phyloP scores from a whole-genome alignment of 2,888 invertebrate species.

The Leptura quadrifasciata region DNA sequence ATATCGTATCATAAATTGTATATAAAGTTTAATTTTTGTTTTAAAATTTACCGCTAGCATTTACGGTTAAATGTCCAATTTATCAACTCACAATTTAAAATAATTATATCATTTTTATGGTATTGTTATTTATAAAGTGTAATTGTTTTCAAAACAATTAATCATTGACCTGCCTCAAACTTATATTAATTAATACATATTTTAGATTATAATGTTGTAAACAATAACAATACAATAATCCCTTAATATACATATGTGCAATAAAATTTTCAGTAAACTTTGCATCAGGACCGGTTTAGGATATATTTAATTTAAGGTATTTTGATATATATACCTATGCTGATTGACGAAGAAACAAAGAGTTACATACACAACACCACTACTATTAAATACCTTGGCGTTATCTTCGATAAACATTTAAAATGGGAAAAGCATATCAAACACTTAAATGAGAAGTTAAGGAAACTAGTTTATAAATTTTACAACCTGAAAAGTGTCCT shows the following conservation, averaged over 20 bases:
- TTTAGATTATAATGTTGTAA: slow-evolving; percentile 35
- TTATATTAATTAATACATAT: slow-evolving; percentile 36
- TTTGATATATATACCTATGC: too few species aligned
- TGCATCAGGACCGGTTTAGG: background rate
- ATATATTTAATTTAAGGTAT: background rate
- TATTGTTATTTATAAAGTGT: slow-evolving; percentile 41
- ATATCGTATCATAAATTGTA: too few species aligned
- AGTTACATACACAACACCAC: too few species aligned
- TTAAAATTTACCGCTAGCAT: background rate
- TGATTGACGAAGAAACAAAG: too few species aligned
- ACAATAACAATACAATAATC: slow-evolving; percentile 35
- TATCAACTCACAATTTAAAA: slow-evolving; percentile 11
- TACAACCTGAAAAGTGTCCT: too few species aligned
- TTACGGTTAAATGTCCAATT: background rate
- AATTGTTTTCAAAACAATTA: slow-evolving; percentile 53
- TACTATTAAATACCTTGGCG: too few species aligned
- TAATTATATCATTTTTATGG: slow-evolving; percentile 31
- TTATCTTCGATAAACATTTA: too few species aligned
- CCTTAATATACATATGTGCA: slow-evolving; percentile 24
- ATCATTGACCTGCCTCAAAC: slow-evolving; percentile 40
- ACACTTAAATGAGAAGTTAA: too few species aligned
- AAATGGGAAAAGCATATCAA: too few species aligned
- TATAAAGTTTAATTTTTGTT: background rate
- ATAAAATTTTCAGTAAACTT: background rate
- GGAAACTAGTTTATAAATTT: too few species aligned